A percentile compares a stretch with the other conserved stretches of the same genome.
Conservation (phyloP, 1,140 invertebrate species). For the Macrostomum lignano region DNA sequence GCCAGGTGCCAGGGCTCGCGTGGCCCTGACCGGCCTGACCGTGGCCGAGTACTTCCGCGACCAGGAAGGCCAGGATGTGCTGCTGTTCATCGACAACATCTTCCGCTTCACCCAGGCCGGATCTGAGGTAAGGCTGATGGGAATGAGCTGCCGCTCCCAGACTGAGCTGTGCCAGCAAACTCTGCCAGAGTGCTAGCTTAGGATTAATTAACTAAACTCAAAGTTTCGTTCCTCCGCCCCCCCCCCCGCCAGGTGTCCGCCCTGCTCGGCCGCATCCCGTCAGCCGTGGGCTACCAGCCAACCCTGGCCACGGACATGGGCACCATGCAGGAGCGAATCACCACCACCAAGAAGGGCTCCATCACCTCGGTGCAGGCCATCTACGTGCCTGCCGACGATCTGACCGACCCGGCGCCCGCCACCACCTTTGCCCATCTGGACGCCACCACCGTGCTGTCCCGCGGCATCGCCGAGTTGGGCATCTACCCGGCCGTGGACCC, state of each 20-base stretch:
- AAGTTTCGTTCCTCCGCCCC: no score
- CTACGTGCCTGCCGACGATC: slow-evolving; percentile 90
- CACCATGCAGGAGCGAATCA: slow-evolving; percentile 97
- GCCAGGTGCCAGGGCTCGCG: slow-evolving; percentile 82
- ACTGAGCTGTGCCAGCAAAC: no score
- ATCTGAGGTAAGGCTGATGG: no score
- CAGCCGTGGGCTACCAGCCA: slow-evolving; percentile 90
- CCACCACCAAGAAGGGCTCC: slow-evolving; percentile 89
- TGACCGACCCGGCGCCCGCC: slow-evolving; percentile 88
- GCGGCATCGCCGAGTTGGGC: slow-evolving; percentile 74
- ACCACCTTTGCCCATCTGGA: slow-evolving; percentile 97
- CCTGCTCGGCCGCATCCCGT: slow-evolving; percentile 88
- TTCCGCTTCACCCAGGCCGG: slow-evolving; percentile 98
- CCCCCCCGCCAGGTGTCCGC: no score
- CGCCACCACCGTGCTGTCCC: slow-evolving; percentile 86
- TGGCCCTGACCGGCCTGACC: slow-evolving; percentile 75
- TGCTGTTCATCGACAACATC: slow-evolving; percentile 99
- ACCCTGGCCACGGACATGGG: slow-evolving; percentile 96
- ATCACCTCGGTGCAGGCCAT: slow-evolving; percentile 86
- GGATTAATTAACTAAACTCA: no score
- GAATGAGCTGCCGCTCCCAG: no score
- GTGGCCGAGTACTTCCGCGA: slow-evolving; percentile 91
- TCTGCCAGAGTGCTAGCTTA: no score
- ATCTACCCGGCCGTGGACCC: slow-evolving; percentile 96
- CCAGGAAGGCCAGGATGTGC: slow-evolving; percentile 86